phyloP scores from a whole-genome alignment of 1,140 invertebrate genomes.

The Phortica variegata region DNA sequence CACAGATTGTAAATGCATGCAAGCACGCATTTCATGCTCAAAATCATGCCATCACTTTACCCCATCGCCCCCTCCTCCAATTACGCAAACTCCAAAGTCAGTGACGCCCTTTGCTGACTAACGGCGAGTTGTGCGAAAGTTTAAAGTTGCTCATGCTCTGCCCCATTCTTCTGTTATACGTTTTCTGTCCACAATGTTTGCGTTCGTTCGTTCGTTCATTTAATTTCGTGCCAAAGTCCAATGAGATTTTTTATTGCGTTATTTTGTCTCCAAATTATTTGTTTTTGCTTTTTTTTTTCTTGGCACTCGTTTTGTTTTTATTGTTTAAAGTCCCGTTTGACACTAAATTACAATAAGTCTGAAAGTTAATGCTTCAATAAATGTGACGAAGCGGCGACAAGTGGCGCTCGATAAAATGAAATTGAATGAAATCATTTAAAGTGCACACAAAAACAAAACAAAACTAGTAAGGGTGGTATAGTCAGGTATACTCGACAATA shows the following conservation, averaged over 20 bases:
- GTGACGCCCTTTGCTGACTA: conserved; percentile 16
- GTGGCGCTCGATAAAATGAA: conserved; percentile 32
- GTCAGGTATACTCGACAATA: too few species aligned
- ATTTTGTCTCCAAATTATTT: not conserved
- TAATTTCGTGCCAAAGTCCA: too few species aligned
- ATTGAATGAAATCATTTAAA: conserved; percentile 53
- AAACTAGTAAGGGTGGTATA: too few species aligned
- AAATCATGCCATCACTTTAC: too few species aligned
- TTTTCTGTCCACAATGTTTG: too few species aligned
- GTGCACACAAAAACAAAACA: too few species aligned
- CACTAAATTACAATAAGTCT: conserved; percentile 39
- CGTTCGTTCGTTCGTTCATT: too few species aligned
- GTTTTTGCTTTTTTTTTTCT: conserved; percentile 3
- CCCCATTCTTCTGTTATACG: too few species aligned
- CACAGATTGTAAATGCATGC: conserved; percentile 38
- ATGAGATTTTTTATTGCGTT: too few species aligned
- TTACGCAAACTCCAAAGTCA: not conserved
- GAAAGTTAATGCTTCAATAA: conserved; percentile 50
- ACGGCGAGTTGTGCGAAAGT: conserved; percentile 34
- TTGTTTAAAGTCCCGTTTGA: conserved; percentile 31
- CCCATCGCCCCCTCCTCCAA: too few species aligned
- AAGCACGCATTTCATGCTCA: conserved; percentile 51
- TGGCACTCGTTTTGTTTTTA: conserved; percentile 8
- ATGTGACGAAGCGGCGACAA: conserved; percentile 16
- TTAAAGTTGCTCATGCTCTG: too few species aligned